Evolutionary conservation across 2,797 vertebrate genomes (phyloP), one percentile per base, ranked within the genome.

Genomic region (Remorina albescens): DNA sequence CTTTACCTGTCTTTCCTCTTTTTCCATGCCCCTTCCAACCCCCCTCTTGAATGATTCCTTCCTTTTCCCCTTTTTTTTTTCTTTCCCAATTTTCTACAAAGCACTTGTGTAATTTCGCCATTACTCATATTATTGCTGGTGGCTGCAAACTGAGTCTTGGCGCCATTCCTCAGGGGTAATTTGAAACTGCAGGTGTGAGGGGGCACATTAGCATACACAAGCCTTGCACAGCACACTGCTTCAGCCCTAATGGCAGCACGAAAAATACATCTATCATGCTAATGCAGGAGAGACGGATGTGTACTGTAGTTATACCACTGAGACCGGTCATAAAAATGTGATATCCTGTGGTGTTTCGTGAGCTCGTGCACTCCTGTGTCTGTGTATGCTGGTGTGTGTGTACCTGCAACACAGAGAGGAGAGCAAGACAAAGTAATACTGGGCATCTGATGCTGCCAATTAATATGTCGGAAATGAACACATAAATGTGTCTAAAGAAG

Each of bases 151-250:
- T 34, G 86, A 90, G 92, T 86, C 90, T 93, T 93, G 91, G 91
- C 92, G 89, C 85, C 76, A 86, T 93, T 94, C 92, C 92, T 93
- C 81, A 70, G 90, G 92, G 89, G 93, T 95, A 95, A 95, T 94
- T 95, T 93, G 89, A 94, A 93, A 92, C 93, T 95, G 93, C 91
- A 95, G 94, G 93, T 94, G 93, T 92, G 89, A 93, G 90, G 90
- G 91, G 91, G 84, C 87, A 89, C 92, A 95, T 95, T 95, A 94
- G 92, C 93, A 94, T 95, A 93, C 88, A 88, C 76, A 86, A 90
- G 84, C 79, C 85, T 84, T 57, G 85, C 88, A 86, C 87, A 77
- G 80, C 83, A 64, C 49, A 86, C 88, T 68, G 86, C 85, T 79
- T 78, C 74, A 85, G 80, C 78, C 71, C 81, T 92, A 92, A 91